Percentiles rank a stretch among this genome's conserved stretches.
Evolutionary conservation across 2,113 vertebrate genomes (phyloP).

Genomic region (Heteronetta atricapilla): DNA sequence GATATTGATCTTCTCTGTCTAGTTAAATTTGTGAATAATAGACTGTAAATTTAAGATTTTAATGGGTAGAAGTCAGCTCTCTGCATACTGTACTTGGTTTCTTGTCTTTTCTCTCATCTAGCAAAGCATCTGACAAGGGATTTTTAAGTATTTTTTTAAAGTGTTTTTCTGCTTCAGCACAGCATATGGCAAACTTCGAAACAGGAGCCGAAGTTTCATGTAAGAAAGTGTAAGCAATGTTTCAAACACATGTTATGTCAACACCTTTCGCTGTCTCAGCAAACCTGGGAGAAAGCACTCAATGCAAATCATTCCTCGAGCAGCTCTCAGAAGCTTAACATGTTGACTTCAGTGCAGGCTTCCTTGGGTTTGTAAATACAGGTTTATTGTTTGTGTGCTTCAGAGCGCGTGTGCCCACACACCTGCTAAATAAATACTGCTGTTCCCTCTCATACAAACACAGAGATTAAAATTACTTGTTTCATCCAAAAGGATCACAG

Average conservation of each 20-base stretch:
- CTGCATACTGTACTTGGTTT: neutral
- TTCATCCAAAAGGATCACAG: neutral
- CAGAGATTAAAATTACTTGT: neutral
- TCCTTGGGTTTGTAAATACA: conserved; percentile 46
- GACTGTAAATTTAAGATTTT: neutral
- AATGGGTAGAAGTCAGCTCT: neutral
- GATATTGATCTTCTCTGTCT: neutral
- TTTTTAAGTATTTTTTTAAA: neutral
- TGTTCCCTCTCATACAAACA: neutral
- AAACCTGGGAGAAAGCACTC: neutral
- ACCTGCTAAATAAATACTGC: conserved; percentile 11
- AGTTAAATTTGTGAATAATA: neutral
- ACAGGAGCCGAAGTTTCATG: neutral
- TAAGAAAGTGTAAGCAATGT: neutral
- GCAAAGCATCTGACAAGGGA: neutral
- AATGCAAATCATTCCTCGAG: conserved; percentile 14
- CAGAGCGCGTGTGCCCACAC: neutral
- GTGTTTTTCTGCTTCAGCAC: neutral
- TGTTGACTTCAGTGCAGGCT: conserved; percentile 13
- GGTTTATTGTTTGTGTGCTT: conserved; percentile 44
- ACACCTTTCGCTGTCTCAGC: conserved; percentile 14
- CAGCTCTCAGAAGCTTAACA: conserved; percentile 12
- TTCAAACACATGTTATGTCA: conserved; percentile 28
- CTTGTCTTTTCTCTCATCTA: neutral
- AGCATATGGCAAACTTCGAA: neutral